Evolutionary conservation across 2,113 vertebrate genomes (phyloP).

Genomic region (Eolophus roseicapilla): DNA sequence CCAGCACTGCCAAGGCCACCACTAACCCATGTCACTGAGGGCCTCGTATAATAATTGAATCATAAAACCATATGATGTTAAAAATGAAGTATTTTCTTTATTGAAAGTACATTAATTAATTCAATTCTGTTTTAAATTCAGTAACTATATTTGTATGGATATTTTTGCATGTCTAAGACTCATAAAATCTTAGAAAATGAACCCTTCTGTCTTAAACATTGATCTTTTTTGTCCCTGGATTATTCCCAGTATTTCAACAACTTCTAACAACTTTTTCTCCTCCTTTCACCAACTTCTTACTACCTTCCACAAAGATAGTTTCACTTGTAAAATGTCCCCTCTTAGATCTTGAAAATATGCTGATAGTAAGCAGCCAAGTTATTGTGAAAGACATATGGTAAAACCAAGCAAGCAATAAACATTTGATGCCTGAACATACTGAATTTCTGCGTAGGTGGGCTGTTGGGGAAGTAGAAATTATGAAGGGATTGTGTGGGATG

Average conservation of each 20-base stretch:
- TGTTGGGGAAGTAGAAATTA: background rate
- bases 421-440: background rate
- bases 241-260: background rate
- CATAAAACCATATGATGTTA: background rate
- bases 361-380: background rate
- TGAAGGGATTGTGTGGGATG: background rate
- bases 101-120: background rate
- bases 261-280: background rate
- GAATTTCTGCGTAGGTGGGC: background rate
- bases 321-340: background rate
- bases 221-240: background rate
- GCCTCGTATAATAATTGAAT: no score
- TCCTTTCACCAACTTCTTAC: background rate
- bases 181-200: background rate
- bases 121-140: background rate
- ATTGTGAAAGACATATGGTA: background rate
- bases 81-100: background rate
- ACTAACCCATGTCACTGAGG: no score
- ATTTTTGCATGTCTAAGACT: background rate
- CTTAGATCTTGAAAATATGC: background rate
- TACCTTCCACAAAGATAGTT: background rate
- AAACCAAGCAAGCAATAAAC: background rate
- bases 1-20: no score
- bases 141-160: background rate
- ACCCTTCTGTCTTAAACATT: background rate